Percentiles rank a stretch among this genome's conserved stretches.
Evolutionary conservation across 2,797 vertebrate genomes (phyloP).

Genomic region (Ibycter americanus): DNA sequence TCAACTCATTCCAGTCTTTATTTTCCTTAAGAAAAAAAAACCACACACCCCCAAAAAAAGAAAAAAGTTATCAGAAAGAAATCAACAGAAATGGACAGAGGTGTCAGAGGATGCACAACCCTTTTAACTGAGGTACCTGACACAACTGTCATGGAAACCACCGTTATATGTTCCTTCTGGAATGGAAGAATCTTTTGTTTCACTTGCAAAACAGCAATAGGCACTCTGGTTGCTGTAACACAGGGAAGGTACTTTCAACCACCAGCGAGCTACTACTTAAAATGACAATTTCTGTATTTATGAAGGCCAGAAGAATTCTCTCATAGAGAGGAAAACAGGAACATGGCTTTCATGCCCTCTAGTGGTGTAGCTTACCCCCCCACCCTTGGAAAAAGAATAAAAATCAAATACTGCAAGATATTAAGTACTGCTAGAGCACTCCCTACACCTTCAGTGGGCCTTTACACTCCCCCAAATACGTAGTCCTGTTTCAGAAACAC

Average conservation of each 20-base stretch:
- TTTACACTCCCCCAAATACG: rapidly evolving
- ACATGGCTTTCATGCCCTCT: constrained; percentile 7
- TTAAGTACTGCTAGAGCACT: neutral
- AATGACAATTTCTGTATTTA: neutral
- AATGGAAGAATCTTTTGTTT: constrained; percentile 44
- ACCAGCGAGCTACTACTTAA: neutral
- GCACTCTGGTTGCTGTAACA: constrained; percentile 43
- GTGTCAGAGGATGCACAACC: neutral
- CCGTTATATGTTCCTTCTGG: constrained; percentile 21
- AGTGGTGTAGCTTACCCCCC: neutral
- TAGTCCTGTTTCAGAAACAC: neutral
- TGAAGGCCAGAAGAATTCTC: neutral
- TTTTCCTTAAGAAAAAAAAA: constrained; percentile 70
- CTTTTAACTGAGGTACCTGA: constrained; percentile 18
- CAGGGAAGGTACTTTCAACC: constrained; percentile 33
- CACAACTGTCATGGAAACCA: constrained; percentile 29
- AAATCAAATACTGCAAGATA: rapidly evolving
- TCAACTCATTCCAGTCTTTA: constrained; percentile 82
- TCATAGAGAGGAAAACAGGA: too few species aligned
- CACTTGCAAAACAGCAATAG: constrained; percentile 31
- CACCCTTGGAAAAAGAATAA: neutral
- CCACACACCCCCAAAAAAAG: neutral
- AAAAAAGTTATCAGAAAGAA: neutral
- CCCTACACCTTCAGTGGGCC: neutral
- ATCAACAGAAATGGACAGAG: neutral